Evolutionary conservation across 2,888 invertebrate species (phyloP).

Genomic region (Furcula furcula): DNA sequence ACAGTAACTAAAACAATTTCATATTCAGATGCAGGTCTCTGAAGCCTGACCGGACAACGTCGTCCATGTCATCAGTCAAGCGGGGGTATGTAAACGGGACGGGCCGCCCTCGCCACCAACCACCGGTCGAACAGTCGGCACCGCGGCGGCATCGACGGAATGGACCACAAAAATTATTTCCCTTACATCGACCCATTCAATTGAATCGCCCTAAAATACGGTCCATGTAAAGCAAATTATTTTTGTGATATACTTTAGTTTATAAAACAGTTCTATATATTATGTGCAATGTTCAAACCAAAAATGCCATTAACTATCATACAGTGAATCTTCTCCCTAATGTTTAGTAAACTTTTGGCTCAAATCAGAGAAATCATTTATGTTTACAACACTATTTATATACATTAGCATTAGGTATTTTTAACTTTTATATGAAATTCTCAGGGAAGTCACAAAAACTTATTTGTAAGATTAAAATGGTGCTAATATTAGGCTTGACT

Average conservation of each 20-base stretch:
- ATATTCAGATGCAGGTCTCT: slow-evolving; percentile 56
- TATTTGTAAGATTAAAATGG: slow-evolving; percentile 78
- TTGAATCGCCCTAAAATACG: slow-evolving; percentile 59
- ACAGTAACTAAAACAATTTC: slow-evolving; percentile 36
- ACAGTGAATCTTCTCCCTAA: slow-evolving; percentile 64
- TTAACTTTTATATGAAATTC: slow-evolving; percentile 80
- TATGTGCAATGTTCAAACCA: slow-evolving; percentile 81
- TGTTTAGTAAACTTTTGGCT: slow-evolving; percentile 66
- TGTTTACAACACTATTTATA: slow-evolving; percentile 75
- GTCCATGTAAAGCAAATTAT: slow-evolving; percentile 65
- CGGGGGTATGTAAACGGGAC: slow-evolving; percentile 32
- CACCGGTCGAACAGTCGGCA: slow-evolving; percentile 39
- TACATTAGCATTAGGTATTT: slow-evolving; percentile 79
- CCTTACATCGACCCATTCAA: slow-evolving; percentile 56
- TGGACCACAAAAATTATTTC: slow-evolving; percentile 62
- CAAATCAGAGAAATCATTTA: slow-evolving; percentile 75
- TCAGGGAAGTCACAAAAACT: slow-evolving; percentile 79
- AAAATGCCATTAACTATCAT: slow-evolving; percentile 77
- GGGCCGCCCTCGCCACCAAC: slow-evolving; percentile 41
- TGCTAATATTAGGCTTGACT: slow-evolving; percentile 80
- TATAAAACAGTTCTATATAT: slow-evolving; percentile 67
- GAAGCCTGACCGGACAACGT: slow-evolving; percentile 46
- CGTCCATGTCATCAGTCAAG: slow-evolving; percentile 46
- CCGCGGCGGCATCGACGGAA: slow-evolving; percentile 42
- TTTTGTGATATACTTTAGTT: slow-evolving; percentile 59